Conservation (phyloP, 1,140 invertebrate genomes). For the Drosophila serrata region DNA sequence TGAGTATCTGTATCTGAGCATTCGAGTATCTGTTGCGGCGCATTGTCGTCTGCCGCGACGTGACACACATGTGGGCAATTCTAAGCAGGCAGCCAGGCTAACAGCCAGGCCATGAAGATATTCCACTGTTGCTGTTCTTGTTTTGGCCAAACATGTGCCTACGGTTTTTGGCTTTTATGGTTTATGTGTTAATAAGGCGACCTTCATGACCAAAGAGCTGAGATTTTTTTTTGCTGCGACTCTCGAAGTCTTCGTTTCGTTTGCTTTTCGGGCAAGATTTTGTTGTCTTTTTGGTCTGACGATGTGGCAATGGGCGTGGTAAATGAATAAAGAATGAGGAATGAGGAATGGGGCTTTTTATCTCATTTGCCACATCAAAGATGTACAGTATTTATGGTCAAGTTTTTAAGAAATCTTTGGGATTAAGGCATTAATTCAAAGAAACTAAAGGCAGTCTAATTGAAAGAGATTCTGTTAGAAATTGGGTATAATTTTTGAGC, state of each 20-base stretch:
- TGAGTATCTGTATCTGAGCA: constrained; percentile 28
- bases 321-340: constrained; percentile 47
- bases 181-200: constrained; percentile 82
- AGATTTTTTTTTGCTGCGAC: constrained; percentile 67
- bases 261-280: constrained; percentile 21
- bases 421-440: neutral
- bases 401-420: constrained; percentile 11
- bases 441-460: neutral
- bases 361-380: constrained; percentile 41
- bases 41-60: constrained; percentile 78
- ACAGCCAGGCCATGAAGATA: constrained; percentile 52
- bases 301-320: constrained; percentile 48
- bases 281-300: neutral
- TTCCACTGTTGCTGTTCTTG: constrained; percentile 39
- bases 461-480: neutral
- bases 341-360: constrained; percentile 24
- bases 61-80: constrained; percentile 82
- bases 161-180: constrained; percentile 79
- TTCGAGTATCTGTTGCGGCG: constrained; percentile 52
- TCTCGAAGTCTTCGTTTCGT: constrained; percentile 23
- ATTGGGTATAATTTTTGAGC: neutral
- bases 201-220: constrained; percentile 63
- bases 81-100: constrained; percentile 58
- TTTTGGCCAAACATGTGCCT: constrained; percentile 80
- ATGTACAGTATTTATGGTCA: constrained; percentile 25